phyloP scores from a whole-genome alignment of 2,888 invertebrate genomes.

The Pardosa pseudoannulata region DNA sequence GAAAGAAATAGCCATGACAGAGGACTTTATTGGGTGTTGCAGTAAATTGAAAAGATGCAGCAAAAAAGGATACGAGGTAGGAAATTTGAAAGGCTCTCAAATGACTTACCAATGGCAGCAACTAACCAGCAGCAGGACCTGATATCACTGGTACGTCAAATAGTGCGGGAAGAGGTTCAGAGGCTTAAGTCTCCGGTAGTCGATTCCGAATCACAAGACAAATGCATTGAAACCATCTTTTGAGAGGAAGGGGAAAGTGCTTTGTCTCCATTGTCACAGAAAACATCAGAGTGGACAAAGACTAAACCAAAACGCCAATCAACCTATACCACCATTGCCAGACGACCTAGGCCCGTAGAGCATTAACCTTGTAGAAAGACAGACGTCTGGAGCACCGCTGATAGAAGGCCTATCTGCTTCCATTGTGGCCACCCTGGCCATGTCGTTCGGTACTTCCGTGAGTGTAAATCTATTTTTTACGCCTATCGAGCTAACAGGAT shows the following conservation, averaged over 20 bases:
- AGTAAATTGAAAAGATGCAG: no score
- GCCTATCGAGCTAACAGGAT: neutral
- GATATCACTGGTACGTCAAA: neutral
- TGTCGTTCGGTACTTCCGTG: neutral
- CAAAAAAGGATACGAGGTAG: neutral
- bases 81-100: neutral
- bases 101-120: neutral
- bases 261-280: neutral
- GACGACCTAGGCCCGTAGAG: neutral
- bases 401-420: neutral
- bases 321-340: neutral
- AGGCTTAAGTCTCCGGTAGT: neutral
- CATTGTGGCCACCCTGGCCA: neutral
- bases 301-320: neutral
- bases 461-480: slow-evolving; percentile 6
- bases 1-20: neutral
- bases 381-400: neutral
- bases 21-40: neutral
- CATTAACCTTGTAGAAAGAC: neutral
- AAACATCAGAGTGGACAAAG: neutral
- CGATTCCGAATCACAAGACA: no score
- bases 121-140: neutral
- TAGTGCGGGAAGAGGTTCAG: neutral
- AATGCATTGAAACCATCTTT: neutral
- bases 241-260: neutral